phyloP scores from a whole-genome alignment of 2,888 invertebrate genomes.

The Stratiomys singularior region DNA sequence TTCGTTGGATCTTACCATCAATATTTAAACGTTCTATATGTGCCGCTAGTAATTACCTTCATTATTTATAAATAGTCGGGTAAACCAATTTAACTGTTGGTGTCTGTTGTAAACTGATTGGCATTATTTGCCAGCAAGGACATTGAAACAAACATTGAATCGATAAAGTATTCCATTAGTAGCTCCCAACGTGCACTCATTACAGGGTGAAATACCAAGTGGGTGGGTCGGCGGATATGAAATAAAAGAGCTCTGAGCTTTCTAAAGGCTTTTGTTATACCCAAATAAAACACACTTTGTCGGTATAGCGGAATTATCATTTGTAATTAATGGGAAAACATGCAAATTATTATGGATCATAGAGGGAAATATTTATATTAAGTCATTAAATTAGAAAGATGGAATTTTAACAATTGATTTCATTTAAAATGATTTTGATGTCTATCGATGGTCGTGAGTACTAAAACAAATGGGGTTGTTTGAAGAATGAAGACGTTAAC shows the following conservation, averaged over 20 bases:
- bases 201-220: background rate
- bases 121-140: slow-evolving; percentile 56
- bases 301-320: background rate
- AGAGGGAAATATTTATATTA: background rate
- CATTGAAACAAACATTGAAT: slow-evolving; percentile 13
- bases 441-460: no score
- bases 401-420: no score
- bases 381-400: background rate
- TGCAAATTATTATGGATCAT: background rate
- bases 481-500: no score
- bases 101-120: slow-evolving; percentile 59
- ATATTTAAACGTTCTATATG: slow-evolving; percentile 29
- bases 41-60: slow-evolving; percentile 29
- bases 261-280: background rate
- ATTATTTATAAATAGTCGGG: slow-evolving; percentile 54
- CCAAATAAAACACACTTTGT: background rate
- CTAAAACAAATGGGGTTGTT: no score
- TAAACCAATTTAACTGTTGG: slow-evolving; percentile 61
- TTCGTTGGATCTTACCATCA: slow-evolving; percentile 29
- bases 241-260: background rate
- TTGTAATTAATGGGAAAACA: background rate
- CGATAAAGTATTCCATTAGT: background rate
- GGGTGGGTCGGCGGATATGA: background rate
- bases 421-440: no score
- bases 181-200: background rate